Conservation (phyloP, 2,888 invertebrate species). For the Pardosa pseudoannulata region DNA sequence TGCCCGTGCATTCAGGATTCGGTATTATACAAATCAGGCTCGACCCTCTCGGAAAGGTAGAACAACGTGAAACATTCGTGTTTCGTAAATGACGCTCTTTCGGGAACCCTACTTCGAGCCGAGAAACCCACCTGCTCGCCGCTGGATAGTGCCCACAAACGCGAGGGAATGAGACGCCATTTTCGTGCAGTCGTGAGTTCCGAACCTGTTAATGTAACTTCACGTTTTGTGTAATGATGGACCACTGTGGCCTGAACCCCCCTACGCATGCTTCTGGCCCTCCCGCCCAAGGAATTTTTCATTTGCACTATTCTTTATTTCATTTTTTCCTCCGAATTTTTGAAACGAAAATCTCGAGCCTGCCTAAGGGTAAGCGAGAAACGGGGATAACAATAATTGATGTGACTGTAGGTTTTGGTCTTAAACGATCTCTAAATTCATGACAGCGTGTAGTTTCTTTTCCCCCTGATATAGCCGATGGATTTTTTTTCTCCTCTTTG, state of each 20-base stretch:
- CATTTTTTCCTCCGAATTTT: constrained; percentile 32
- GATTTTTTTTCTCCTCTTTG: not conserved
- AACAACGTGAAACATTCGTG: constrained; percentile 51
- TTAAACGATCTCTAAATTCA: constrained; percentile 65
- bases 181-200: constrained; percentile 62
- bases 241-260: constrained; percentile 26
- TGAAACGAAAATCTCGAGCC: constrained; percentile 15
- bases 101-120: constrained; percentile 24
- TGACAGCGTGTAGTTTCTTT: constrained; percentile 38
- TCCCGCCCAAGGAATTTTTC: constrained; percentile 32
- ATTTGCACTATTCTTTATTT: constrained; percentile 35
- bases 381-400: constrained; percentile 45
- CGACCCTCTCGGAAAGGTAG: constrained; percentile 36
- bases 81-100: constrained; percentile 59
- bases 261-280: not conserved
- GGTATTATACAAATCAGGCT: constrained; percentile 67
- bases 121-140: constrained; percentile 49
- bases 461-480: constrained; percentile 17
- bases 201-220: constrained; percentile 65
- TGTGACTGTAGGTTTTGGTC: constrained; percentile 51
- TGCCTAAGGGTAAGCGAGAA: not conserved
- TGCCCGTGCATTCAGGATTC: constrained; percentile 27
- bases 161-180: constrained; percentile 17
- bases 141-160: constrained; percentile 43
- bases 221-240: constrained; percentile 66